Base-by-base conservation (phyloP, 2,113 vertebrate genomes). In the Stigmatopora nigra region DNA sequence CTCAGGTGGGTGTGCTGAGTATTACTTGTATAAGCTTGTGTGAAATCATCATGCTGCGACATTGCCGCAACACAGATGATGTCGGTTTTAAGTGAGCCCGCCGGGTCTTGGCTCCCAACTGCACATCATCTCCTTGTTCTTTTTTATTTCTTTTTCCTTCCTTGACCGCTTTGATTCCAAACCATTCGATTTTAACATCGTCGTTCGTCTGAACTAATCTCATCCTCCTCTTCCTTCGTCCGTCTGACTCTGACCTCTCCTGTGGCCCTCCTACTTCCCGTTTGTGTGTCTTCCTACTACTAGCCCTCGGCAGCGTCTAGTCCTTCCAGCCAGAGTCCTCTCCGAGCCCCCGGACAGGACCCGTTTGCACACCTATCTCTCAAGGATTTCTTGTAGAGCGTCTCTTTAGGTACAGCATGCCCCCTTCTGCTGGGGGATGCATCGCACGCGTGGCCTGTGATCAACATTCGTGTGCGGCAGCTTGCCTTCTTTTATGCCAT, bases 301-400 rank as follows among this genome's bases (percentile, higher is more conserved):
- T 92, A 98, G 96, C 94, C 95, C 90, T 95, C 96, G 80, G 94
- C 95, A 93, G 95, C 96, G 88, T 98, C 96, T 94, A 98, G 96
- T 87, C 96, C 95, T 92, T 98, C 95, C 93, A 97, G 92, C 93
- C 96, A 96, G 92, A 98, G 96, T 94, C 95, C 95, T 92, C 95
- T 95, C 92, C 94, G 94, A 94, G 94, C 93, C 88, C 93, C 95
- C 85, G 95, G 93, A 92, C 95, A 98, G 94, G 95, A 98, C 87
- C 96, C 94, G 80, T 96, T 98, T 95, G 94, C 94, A 94, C 94
- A 96, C 91, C 93, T 97, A 91, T 98, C 96, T 94, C 92, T 98
- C 92, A 96, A 98, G 94, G 96, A 98, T 94, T 98, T 98, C 96
- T 96, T 98, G 92, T 98, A 98, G 93, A 92, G 90, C 93, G 88